A percentile compares a stretch with the other conserved stretches of the same genome.
These are phyloP conservation scores for Listronotus bonariensis DNA, from an alignment of 1,140 invertebrate species.

Conservation along the genomic window DNA sequence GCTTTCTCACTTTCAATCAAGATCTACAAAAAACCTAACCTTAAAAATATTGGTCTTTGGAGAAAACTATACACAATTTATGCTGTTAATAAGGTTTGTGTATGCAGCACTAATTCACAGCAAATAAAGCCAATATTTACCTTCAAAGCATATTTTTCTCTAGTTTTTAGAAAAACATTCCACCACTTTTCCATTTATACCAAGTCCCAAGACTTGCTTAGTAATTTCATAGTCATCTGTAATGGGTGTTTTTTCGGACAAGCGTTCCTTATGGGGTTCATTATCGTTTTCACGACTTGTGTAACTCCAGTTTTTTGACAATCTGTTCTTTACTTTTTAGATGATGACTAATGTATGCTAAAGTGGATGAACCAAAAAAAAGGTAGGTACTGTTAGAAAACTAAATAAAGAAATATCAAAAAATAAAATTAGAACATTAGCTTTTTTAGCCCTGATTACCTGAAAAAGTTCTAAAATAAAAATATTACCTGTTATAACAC, in stretches of 20 bases:
- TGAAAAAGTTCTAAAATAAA: no score
- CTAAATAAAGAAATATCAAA: no score
- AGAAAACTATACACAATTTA: neutral
- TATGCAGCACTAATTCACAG: no score
- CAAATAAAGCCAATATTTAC: slow-evolving; percentile 56
- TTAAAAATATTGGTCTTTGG: slow-evolving; percentile 7
- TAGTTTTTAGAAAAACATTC: slow-evolving; percentile 72
- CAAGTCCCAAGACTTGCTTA: slow-evolving; percentile 93
- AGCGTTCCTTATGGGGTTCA: slow-evolving; percentile 19
- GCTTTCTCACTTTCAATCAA: slow-evolving; percentile 91
- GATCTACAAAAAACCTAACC: slow-evolving; percentile 64
- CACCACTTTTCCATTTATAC: slow-evolving; percentile 95
- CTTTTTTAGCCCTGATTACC: no score
- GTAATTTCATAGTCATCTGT: slow-evolving; percentile 93
- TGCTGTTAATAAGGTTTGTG: no score
- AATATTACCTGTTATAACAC: no score
- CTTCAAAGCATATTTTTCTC: slow-evolving; percentile 86
- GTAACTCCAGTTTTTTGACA: slow-evolving; percentile 2
- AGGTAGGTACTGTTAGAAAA: no score
- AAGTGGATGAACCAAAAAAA: no score
- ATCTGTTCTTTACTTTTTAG: neutral
- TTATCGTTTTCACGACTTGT: slow-evolving; percentile 34
- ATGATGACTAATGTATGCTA: slow-evolving; percentile 20
- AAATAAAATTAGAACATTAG: no score
- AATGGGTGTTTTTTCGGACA: slow-evolving; percentile 77